Evolutionary conservation across 2,888 invertebrate genomes (phyloP).

Genomic region (Kuschelorhynchus macadamiae): DNA sequence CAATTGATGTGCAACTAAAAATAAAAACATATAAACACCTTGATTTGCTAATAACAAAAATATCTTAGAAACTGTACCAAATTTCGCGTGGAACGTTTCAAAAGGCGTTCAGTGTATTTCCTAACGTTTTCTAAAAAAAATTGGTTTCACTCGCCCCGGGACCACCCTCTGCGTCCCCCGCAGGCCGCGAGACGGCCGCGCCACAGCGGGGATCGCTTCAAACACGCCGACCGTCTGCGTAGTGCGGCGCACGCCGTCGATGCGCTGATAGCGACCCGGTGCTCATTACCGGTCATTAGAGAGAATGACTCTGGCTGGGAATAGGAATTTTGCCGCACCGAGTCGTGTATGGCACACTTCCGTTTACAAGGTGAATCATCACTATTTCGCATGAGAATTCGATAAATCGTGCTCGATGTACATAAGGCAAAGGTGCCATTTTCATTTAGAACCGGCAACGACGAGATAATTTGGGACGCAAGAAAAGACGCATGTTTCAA

Average conservation of each 20-base stretch:
- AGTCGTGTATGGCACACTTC: constrained; percentile 46
- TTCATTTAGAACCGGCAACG: no score
- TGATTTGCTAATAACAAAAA: no score
- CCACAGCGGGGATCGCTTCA: constrained; percentile 63
- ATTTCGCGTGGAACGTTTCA: constrained; percentile 16
- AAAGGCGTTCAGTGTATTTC: no score
- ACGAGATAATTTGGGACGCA: no score
- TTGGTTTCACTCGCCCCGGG: constrained; percentile 33
- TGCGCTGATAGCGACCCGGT: constrained; percentile 61
- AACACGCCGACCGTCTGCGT: constrained; percentile 65
- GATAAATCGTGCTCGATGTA: no score
- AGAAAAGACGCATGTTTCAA: no score
- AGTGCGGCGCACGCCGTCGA: constrained; percentile 66
- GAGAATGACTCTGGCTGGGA: constrained; percentile 62
- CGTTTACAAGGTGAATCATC: constrained; percentile 26
- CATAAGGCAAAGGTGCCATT: no score
- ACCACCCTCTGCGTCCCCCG: constrained; percentile 28
- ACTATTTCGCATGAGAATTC: no score
- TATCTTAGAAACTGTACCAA: no score
- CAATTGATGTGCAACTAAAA: no score
- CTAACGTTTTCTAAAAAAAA: no score
- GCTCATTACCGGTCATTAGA: constrained; percentile 63
- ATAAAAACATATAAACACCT: no score
- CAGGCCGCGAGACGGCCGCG: constrained; percentile 51
- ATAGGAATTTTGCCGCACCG: constrained; percentile 40